Base-by-base conservation (phyloP, 1,140 invertebrate species). In the Platyura marginata region DNA sequence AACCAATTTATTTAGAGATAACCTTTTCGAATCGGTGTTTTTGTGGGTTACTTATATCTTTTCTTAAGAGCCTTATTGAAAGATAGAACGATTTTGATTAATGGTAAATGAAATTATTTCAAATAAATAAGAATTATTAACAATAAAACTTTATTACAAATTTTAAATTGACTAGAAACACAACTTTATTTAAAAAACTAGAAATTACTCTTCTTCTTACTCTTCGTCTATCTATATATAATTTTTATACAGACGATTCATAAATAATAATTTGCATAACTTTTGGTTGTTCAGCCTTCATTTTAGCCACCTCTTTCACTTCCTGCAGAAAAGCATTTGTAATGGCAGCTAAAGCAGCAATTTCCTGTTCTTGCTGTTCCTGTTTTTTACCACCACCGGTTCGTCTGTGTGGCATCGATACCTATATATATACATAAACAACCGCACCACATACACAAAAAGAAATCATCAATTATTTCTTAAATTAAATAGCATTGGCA, bases 211-310 rank as follows among this genome's bases (percentile, higher is more conserved):
- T n/a, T n/a, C n/a, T n/a, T n/a, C n/a, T n/a, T n/a, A n/a, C n/a
- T n/a, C n/a, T n/a, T n/a, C n/a, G n/a, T n/a, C n/a, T n/a, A n/a
- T n/a, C n/a, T n/a, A n/a, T n/a, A n/a, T n/a, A n/a, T n/a, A n/a
- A n/a, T 42, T 32, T 23, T 64, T 67, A 81, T 2, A 82, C 77
- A 2, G 78, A 81, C 32, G 78, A 78, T 57, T 88, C 83, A 56
- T 88, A 88, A 56, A 87, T 80, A 44, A 86, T 74, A 44, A 87
- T 83, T 62, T 85, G 79, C n/a, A 87, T 68, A 5, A 86, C 69
- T 52, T 74, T 70, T 48, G 67, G 64, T 48, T 68, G 54, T 52
- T 65, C 63, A n/a, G n/a, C n/a, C 41, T 53, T 57, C 2, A 19
- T 35, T 22, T 55, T 56, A 13, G 38, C n/a, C 21, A 47, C 46